Evolutionary conservation across 2,888 invertebrate species (phyloP).

Genomic region (Patella caerulea): DNA sequence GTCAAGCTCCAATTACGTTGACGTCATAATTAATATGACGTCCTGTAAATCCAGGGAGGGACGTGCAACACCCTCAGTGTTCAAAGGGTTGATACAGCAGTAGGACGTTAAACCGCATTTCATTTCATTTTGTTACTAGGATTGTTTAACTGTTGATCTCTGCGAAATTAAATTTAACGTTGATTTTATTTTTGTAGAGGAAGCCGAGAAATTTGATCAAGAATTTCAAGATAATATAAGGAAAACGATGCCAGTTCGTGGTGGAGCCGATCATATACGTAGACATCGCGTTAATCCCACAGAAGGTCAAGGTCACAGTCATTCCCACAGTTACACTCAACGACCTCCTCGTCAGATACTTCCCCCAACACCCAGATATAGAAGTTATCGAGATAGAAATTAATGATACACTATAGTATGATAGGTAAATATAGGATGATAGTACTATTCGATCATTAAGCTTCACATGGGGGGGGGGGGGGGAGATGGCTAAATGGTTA

Average conservation of each 20-base stretch:
- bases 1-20: no score
- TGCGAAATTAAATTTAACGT: constrained; percentile 2
- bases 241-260: constrained; percentile 17
- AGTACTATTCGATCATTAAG: no score
- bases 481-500: no score
- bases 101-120: no score
- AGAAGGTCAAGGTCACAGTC: not conserved
- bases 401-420: not conserved
- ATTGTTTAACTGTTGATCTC: not conserved
- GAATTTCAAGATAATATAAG: constrained; percentile 54
- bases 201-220: constrained; percentile 49
- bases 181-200: constrained; percentile 40
- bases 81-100: no score
- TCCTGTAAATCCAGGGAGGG: no score
- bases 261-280: not conserved
- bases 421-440: no score
- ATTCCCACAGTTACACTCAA: not conserved
- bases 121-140: no score
- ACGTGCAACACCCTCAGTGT: no score
- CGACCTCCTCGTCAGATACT: not conserved
- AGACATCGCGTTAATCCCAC: constrained; percentile 8
- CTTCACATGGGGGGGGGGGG: no score
- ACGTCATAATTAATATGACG: no score
- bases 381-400: not conserved
- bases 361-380: not conserved